A percentile compares a stretch with the other conserved stretches of the same genome.
Conservation (phyloP, 2,888 invertebrate genomes). For the Drosophila peninsularis region DNA sequence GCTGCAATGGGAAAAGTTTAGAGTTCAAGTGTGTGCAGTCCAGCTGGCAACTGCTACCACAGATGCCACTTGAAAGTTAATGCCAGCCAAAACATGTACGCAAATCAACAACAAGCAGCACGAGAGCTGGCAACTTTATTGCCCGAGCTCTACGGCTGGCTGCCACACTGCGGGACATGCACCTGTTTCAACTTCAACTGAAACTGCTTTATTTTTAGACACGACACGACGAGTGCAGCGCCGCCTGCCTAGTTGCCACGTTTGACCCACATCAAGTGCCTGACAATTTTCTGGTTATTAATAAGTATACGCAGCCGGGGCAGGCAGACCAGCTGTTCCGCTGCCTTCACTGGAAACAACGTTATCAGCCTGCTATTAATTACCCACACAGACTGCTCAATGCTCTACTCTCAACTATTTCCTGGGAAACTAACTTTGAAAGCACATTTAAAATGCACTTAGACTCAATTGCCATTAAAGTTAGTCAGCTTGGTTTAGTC, state of each 20-base stretch:
- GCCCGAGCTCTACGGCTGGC: conserved; percentile 6
- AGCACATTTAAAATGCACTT: not conserved
- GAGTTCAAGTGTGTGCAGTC: conserved; percentile 40
- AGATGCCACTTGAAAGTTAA: conserved; percentile 24
- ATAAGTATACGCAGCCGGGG: conserved; percentile 42
- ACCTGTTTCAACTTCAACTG: conserved; percentile 73
- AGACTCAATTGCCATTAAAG: not conserved
- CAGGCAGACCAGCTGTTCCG: conserved; percentile 54
- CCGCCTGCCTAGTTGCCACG: conserved; percentile 52
- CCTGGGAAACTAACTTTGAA: not conserved
- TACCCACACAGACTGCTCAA: conserved; percentile 22
- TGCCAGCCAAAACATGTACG: conserved; percentile 31
- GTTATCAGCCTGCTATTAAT: conserved; percentile 67
- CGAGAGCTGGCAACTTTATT: conserved; percentile 51
- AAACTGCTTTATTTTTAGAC: conserved; percentile 62
- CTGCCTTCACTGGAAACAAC: conserved; percentile 65
- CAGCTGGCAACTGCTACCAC: conserved; percentile 26
- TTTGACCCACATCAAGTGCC: conserved; percentile 73
- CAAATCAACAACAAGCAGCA: conserved; percentile 45
- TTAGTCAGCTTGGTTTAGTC: not conserved
- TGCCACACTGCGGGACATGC: conserved; percentile 44
- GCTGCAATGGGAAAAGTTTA: conserved; percentile 46
- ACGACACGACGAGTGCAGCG: conserved; percentile 31
- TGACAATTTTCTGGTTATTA: conserved; percentile 76
- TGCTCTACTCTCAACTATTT: conserved; percentile 11